Evolutionary conservation across 1,140 invertebrate genomes (phyloP).

Genomic region (Drosophila pachea): DNA sequence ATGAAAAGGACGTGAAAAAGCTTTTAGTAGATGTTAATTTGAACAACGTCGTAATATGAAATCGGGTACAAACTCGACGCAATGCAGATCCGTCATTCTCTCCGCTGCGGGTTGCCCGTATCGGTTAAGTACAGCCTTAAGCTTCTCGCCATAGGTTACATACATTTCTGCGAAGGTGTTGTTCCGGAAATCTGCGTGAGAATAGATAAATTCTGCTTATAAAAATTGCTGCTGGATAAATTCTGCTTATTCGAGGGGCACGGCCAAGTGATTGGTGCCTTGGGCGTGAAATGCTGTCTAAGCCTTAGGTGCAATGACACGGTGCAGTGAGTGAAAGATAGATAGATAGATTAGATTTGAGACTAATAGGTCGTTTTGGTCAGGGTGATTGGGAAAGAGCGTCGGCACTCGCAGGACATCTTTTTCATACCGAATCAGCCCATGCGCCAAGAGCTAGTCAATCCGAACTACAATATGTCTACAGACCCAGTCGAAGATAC

Average conservation of each 20-base stretch:
- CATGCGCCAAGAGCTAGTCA: no score
- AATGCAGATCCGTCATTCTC: conserved; percentile 11
- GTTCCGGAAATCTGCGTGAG: no score
- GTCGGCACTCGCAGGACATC: conserved; percentile 30
- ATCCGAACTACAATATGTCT: no score
- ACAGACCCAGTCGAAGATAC: conserved; percentile 5
- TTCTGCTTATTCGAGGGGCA: not conserved
- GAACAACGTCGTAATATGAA: not conserved
- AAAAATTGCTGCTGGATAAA: conserved; percentile 41
- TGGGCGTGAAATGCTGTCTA: no score
- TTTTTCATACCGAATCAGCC: conserved; percentile 52
- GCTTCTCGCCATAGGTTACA: conserved; percentile 18
- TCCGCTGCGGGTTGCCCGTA: conserved; percentile 44
- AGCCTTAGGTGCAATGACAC: no score
- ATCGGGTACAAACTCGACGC: conserved; percentile 14
- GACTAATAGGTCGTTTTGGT: no score
- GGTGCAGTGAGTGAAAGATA: no score
- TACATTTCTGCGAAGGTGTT: conserved; percentile 27
- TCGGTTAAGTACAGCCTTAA: conserved; percentile 27
- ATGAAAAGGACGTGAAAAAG: not conserved
- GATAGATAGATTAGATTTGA: no score
- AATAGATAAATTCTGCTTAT: no score
- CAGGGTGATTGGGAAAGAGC: no score
- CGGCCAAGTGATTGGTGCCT: conserved; percentile 14
- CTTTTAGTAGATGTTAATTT: conserved; percentile 27